Percentiles rank a stretch among this genome's conserved stretches.
These are phyloP conservation scores for Zophobas morio DNA, from an alignment of 1,140 invertebrate species.

Conservation along the genomic window DNA sequence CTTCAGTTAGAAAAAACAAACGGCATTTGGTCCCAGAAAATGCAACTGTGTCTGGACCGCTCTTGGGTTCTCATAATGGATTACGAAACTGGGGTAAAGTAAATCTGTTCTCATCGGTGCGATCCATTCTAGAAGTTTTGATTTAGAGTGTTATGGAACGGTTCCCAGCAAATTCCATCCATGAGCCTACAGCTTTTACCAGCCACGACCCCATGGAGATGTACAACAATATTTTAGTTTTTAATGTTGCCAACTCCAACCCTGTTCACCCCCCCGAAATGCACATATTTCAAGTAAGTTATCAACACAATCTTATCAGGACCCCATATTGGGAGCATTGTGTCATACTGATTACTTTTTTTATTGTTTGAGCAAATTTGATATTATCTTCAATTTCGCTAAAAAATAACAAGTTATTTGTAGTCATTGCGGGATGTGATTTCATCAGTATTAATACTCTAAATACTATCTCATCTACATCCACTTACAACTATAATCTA, in stretches of 20 bases:
- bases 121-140: constrained; percentile 44
- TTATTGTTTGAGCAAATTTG: neutral
- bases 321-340: neutral
- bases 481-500: too few relatives aligned
- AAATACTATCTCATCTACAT: too few relatives aligned
- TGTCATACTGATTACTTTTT: neutral
- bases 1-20: constrained; percentile 97
- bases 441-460: too few relatives aligned
- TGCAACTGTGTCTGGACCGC: constrained; percentile 91
- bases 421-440: too few relatives aligned
- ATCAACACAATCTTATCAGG: neutral
- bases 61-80: constrained; percentile 95
- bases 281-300: constrained; percentile 96
- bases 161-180: constrained; percentile 92
- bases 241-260: constrained; percentile 84
- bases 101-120: constrained; percentile 23
- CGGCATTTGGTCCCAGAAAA: constrained; percentile 99
- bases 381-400: too few relatives aligned
- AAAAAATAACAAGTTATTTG: too few relatives aligned
- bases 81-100: constrained; percentile 93
- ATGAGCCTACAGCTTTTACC: constrained; percentile 97
- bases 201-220: constrained; percentile 96
- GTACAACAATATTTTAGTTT: constrained; percentile 98
- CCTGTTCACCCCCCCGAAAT: constrained; percentile 84
- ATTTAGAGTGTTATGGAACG: constrained; percentile 93